Base-by-base conservation (phyloP, 2,797 vertebrate genomes). In the Catostomus latipinnis region DNA sequence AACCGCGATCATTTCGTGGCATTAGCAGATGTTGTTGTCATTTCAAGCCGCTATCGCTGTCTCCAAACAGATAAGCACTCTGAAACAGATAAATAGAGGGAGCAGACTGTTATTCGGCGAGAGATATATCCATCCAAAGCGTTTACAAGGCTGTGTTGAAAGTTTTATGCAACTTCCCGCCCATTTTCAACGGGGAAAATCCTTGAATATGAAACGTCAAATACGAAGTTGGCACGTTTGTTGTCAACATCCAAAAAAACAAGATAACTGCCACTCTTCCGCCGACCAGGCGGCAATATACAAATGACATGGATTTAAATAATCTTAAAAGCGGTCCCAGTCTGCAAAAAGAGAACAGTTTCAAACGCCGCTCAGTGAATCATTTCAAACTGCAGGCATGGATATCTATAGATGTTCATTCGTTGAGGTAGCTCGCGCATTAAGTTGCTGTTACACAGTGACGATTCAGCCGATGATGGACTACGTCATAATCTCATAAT, bases 151-250 rank as follows among this genome's bases (percentile, higher is more conserved):
- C 82, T 82, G 83, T 73, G 86, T 86, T 88, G 84, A 85, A 74
- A 78, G 54, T 81, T 84, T 85, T 58, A 62, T 68, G 46, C 65
- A 77, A 83, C 85, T 93, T 94, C 92, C 91, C 91, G 92, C 92
- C 89, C 87, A 86, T 90, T 93, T 93, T 91, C 83, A 90, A 91
- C 90, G 78, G 16, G 81, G 77, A 74, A 58, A 63, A 81, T 80
- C 67, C 80, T 78, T 81, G 82, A 81, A 67, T n/a, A 79, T 71
- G 14, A 76, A 54, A 54, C 45, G 16, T 46, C 8, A 70, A 63
- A 56, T 16, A 14, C 75, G 58, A 68, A 52, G 60, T 9, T 54
- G 58, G 5, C 58, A 22, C 45, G 11, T n/a, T 43, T 14, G 12
- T 11, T 6, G 60, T 61, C 56, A 50, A 46, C 46, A 60, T 6